phyloP scores from a whole-genome alignment of 2,888 invertebrate genomes.

The Limnephilus auricula region DNA sequence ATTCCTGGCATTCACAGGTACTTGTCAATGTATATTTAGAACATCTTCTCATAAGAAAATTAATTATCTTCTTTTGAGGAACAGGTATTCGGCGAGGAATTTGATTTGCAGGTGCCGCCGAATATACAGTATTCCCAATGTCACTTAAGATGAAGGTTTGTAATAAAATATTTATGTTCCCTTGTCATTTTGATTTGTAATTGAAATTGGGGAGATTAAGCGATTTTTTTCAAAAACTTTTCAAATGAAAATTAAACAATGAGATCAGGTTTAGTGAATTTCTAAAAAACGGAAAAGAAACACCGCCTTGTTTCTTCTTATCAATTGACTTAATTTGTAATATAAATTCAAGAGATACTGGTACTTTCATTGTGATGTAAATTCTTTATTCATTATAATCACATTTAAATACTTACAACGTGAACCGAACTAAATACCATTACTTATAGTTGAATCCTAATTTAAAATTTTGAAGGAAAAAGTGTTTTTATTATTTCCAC shows the following conservation, averaged over 20 bases:
- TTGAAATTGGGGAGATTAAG: not conserved
- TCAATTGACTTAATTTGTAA: not conserved
- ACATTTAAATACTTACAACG: not conserved
- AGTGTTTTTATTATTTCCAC: too few relatives aligned
- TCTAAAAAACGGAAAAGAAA: not conserved
- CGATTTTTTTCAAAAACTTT: not conserved
- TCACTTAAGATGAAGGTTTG: not conserved
- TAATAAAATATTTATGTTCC: slow-evolving; percentile 2
- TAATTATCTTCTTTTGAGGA: not conserved
- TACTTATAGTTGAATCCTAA: not conserved
- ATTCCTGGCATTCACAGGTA: not conserved
- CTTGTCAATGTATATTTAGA: not conserved
- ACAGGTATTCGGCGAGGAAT: not conserved
- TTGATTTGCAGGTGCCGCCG: slow-evolving; percentile 11
- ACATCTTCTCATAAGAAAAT: slow-evolving; percentile 3
- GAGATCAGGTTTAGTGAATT: not conserved
- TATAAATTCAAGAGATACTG: not conserved
- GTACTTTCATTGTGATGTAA: not conserved
- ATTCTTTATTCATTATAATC: not conserved
- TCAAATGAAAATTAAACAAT: not conserved
- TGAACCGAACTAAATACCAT: not conserved
- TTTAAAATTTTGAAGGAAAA: not conserved
- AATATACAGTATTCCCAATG: not conserved
- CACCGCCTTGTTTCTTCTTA: not conserved
- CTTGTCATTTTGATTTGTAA: not conserved